Evolutionary conservation across 2,797 vertebrate species (phyloP).

Genomic region (Hoplostethus atlanticus): DNA sequence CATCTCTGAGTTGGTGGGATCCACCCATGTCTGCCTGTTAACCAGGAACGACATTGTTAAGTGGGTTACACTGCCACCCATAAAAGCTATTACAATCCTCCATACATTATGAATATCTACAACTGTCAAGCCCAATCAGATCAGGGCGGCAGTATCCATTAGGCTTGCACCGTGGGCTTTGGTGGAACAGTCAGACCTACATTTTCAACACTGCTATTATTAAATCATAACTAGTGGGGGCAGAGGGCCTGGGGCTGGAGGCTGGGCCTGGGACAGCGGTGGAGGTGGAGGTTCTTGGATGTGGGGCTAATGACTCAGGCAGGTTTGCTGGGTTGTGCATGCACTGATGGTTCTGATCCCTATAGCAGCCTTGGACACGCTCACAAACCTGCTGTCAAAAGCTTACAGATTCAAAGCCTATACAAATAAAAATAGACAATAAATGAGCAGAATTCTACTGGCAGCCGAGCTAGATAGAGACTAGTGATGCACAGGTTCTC

Average conservation of each 20-base stretch:
- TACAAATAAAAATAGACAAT: neutral
- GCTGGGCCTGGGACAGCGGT: conserved; percentile 71
- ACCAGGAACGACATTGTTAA: conserved; percentile 80
- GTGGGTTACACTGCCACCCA: conserved; percentile 77
- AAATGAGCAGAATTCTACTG: neutral
- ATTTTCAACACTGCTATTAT: conserved; percentile 83
- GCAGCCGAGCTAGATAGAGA: too few relatives aligned
- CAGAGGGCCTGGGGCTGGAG: conserved; percentile 70
- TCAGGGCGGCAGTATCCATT: conserved; percentile 79
- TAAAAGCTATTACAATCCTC: conserved; percentile 84
- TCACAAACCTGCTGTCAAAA: conserved; percentile 24
- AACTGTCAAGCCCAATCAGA: conserved; percentile 82
- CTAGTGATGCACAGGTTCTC: too few relatives aligned
- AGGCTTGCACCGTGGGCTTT: conserved; percentile 80
- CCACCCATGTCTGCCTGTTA: conserved; percentile 65
- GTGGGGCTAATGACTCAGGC: conserved; percentile 69
- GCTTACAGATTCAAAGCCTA: conserved; percentile 24
- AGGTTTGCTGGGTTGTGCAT: conserved; percentile 37
- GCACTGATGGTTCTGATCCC: neutral
- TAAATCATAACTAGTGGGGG: conserved; percentile 81
- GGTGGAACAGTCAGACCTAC: conserved; percentile 81
- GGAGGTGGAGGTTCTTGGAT: conserved; percentile 63
- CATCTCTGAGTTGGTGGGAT: conserved; percentile 64
- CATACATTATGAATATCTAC: conserved; percentile 86
- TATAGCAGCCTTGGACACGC: conserved; percentile 12